A percentile compares a stretch with the other conserved stretches of the same genome.
Conservation (phyloP, 2,888 invertebrate genomes). For the Trissolcus brochymenae region DNA sequence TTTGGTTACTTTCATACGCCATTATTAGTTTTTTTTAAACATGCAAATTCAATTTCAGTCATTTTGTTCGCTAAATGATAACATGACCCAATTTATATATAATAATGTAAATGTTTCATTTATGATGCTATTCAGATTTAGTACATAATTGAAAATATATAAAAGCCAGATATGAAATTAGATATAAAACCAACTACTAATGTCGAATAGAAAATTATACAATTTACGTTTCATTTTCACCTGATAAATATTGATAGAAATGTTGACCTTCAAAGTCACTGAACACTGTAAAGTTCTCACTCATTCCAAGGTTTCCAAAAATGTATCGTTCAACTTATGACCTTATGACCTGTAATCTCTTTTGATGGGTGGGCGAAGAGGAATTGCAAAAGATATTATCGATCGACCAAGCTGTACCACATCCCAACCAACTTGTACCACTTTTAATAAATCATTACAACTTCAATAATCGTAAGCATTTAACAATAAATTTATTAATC, state of each 20-base stretch:
- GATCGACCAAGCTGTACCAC: constrained; percentile 45
- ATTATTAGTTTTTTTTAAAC: too few species aligned
- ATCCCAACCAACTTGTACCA: constrained; percentile 11
- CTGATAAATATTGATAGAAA: too few species aligned
- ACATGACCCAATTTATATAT: too few species aligned
- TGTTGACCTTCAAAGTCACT: not conserved
- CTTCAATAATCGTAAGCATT: not conserved
- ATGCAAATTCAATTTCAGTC: too few species aligned
- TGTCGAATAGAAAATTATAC: not conserved
- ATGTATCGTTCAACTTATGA: constrained; percentile 49
- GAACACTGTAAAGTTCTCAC: constrained; percentile 3
- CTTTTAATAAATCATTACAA: constrained; percentile 13
- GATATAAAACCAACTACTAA: not conserved
- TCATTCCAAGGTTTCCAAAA: constrained; percentile 20
- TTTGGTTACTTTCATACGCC: too few species aligned
- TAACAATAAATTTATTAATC: not conserved
- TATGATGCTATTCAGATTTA: too few species aligned
- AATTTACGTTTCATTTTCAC: not conserved
- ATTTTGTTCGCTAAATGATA: too few species aligned
- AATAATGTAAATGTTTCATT: too few species aligned
- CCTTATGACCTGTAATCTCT: constrained; percentile 61
- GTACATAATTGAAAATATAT: too few species aligned
- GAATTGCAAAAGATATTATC: constrained; percentile 55
- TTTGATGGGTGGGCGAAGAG: constrained; percentile 45
- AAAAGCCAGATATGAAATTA: too few species aligned